Evolutionary conservation across 2,888 invertebrate species (phyloP).

Genomic region (Leuctra nigra): DNA sequence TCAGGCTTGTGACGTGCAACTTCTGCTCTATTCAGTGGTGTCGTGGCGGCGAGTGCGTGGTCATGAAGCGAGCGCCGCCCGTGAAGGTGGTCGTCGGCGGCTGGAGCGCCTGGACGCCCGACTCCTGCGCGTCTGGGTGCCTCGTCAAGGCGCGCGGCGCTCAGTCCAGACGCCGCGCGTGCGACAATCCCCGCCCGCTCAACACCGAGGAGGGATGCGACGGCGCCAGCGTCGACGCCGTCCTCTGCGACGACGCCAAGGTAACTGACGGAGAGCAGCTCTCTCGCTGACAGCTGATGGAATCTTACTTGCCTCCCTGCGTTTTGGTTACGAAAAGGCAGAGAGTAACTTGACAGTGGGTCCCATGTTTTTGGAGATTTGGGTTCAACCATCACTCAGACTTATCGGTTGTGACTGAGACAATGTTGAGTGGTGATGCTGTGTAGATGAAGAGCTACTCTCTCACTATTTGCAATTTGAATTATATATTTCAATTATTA

Average conservation of each 20-base stretch:
- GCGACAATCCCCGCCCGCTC: slow-evolving; percentile 44
- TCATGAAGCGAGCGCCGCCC: slow-evolving; percentile 39
- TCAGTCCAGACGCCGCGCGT: slow-evolving; percentile 49
- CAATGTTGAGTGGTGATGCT: too few species aligned
- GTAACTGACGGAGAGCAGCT: slow-evolving; percentile 36
- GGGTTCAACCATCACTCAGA: too few species aligned
- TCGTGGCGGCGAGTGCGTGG: slow-evolving; percentile 56
- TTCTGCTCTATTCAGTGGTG: slow-evolving; percentile 65
- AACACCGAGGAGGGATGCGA: slow-evolving; percentile 52
- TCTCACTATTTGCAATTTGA: too few species aligned
- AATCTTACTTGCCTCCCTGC: too few species aligned
- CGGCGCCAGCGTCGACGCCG: slow-evolving; percentile 56
- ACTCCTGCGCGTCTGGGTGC: slow-evolving; percentile 60
- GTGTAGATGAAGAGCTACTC: too few species aligned
- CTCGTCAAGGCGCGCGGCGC: slow-evolving; percentile 52
- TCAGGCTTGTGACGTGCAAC: too few species aligned
- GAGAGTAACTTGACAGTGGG: too few species aligned
- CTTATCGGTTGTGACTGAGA: too few species aligned
- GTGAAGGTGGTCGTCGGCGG: slow-evolving; percentile 44
- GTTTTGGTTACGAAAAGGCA: too few species aligned
- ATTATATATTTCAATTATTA: too few species aligned
- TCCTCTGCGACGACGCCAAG: slow-evolving; percentile 58
- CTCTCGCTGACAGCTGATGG: too few species aligned
- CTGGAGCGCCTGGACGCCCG: slow-evolving; percentile 59
- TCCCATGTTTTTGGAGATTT: too few species aligned